Evolutionary conservation across 2,797 vertebrate genomes (phyloP), one percentile per base, ranked within the genome.

Genomic region (Phrynocephalus guinanensis): DNA sequence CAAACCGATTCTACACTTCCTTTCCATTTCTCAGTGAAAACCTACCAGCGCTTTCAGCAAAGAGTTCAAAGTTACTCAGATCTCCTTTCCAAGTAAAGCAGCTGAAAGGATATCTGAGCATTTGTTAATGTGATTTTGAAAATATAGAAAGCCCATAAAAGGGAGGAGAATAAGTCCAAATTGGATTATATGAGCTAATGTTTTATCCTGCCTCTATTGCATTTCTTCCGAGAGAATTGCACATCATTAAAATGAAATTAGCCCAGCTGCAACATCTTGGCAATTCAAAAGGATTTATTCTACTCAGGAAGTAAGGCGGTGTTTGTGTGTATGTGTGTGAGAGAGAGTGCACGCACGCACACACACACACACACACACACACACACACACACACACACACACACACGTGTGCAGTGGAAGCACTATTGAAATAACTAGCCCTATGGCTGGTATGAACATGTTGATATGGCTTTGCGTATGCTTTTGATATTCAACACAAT

Each of bases 61-160:
- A 83, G 90, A 84, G 91, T 93, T 90, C 83, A 84, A 4, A n/a
- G 86, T 6, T 81, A 85, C 88, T 91, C 71, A 92, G 89, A 52
- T 91, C 82, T 88, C 26, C 87, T 92, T 88, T 92, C 90, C 44
- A 82, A 86, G 76, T 66, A 0, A 67, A 0, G 3, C 85, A 84
- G 90, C 91, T 85, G 71, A 90, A 90, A 77, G 68, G 7, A 13
- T 52, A 60, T 82, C 90, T 0, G 82, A 91, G 52, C 81, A 82
- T 89, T 92, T 84, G 66, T 80, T 94, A 80, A 89, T 86, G 48
- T 85, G 82, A 76, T 91, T 90, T 73, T 50, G 84, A 63, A 88
- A 90, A 76, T 56, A 76, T 82, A 73, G 92, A 90, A 89, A 86
- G 81, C 84, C 66, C 81, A 60, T 66, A 89, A 80, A 87, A 80